Conservation (phyloP, 2,888 invertebrate species). For the Erebia epiphron region DNA sequence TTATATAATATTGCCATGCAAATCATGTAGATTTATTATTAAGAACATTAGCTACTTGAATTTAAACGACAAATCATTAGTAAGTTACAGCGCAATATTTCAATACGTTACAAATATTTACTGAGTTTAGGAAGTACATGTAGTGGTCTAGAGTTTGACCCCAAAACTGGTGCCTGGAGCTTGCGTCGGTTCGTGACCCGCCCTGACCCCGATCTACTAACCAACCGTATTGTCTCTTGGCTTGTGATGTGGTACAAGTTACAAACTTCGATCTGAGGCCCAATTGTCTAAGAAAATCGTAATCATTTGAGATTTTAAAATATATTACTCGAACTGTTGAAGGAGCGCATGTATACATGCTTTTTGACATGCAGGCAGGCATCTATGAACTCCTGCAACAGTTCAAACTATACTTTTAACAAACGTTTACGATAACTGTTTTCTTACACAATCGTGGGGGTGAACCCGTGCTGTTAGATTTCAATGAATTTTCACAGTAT, state of each 20-base stretch:
- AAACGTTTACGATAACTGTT: too few species aligned
- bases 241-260: constrained; percentile 34
- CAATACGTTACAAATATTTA: constrained; percentile 38
- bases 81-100: constrained; percentile 16
- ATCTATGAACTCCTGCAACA: too few species aligned
- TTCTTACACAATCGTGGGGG: too few species aligned
- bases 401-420: too few species aligned
- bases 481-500: too few species aligned
- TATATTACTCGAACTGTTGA: too few species aligned
- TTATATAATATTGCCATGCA: too few species aligned
- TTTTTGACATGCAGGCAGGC: too few species aligned
- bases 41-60: constrained; percentile 12
- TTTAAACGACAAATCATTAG: constrained; percentile 14
- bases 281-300: too few species aligned
- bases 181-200: constrained; percentile 72
- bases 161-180: constrained; percentile 57
- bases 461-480: too few species aligned
- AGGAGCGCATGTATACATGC: too few species aligned
- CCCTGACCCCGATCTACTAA: constrained; percentile 76
- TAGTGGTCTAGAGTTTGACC: constrained; percentile 58
- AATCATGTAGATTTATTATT: not conserved
- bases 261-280: constrained; percentile 18
- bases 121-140: constrained; percentile 37
- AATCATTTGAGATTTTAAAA: too few species aligned
- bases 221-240: constrained; percentile 69